These are phyloP conservation scores for Harlomillsia oculata DNA, from an alignment of 1,140 invertebrate genomes.

Conservation along the genomic window DNA sequence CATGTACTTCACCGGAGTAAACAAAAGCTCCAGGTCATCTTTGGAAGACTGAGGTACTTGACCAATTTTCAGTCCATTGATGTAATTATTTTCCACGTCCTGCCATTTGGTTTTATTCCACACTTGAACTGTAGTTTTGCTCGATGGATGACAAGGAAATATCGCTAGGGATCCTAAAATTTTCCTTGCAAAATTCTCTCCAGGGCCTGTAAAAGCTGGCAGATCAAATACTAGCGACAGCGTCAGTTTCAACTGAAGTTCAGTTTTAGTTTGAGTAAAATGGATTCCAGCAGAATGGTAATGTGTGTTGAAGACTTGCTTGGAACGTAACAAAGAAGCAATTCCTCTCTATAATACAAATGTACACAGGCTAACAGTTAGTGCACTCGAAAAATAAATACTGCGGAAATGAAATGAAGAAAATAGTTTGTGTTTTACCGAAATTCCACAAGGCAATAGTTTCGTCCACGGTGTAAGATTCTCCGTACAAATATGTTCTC, in stretches of 20 bases:
- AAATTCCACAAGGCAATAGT: constrained; percentile 80
- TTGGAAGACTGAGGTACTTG: constrained; percentile 12
- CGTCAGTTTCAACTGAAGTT: constrained; percentile 23
- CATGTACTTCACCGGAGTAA: constrained; percentile 33
- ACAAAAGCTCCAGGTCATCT: constrained; percentile 15
- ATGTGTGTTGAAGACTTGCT: constrained; percentile 80
- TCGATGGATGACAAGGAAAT: constrained; percentile 30
- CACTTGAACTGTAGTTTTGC: constrained; percentile 19
- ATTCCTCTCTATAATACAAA: constrained; percentile 64
- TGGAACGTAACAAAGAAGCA: constrained; percentile 77
- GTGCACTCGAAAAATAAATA: background rate
- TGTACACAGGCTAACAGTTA: constrained; percentile 19
- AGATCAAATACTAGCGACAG: constrained; percentile 29
- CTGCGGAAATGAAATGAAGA: background rate
- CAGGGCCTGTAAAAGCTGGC: background rate
- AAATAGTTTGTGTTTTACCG: constrained; percentile 41
- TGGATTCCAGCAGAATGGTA: constrained; percentile 86
- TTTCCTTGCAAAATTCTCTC: constrained; percentile 25
- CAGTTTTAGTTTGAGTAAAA: constrained; percentile 43
- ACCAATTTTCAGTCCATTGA: constrained; percentile 25
- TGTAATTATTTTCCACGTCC: constrained; percentile 4
- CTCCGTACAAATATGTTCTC: constrained; percentile 96
- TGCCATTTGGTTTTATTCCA: constrained; percentile 28
- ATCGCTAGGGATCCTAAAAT: constrained; percentile 25
- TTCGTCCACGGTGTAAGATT: constrained; percentile 98